A percentile compares a stretch with the other conserved stretches of the same genome.
phyloP scores from a whole-genome alignment of 2,888 invertebrate genomes.

The Cryptocephalus moraei region DNA sequence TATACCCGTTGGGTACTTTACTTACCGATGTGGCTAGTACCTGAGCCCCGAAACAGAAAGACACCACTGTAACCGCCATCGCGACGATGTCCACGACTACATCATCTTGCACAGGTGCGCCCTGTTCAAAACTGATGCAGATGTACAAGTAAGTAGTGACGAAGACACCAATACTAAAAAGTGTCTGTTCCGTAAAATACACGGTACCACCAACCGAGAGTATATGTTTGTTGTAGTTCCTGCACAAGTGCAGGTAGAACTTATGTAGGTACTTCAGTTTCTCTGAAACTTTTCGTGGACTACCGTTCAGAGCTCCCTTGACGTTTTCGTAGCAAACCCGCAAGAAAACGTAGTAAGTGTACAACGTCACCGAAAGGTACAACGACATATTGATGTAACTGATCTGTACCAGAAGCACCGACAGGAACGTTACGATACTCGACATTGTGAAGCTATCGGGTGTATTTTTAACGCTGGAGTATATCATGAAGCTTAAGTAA shows the following conservation, averaged over 20 bases:
- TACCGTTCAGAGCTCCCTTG: too few species aligned
- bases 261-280: constrained; percentile 1
- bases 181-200: background rate
- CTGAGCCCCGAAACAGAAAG: background rate
- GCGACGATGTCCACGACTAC: background rate
- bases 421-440: too few species aligned
- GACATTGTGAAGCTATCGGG: too few species aligned
- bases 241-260: constrained; percentile 1
- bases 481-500: too few species aligned
- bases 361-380: too few species aligned
- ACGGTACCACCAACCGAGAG: constrained; percentile 3
- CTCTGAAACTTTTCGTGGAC: background rate
- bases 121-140: background rate
- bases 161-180: background rate
- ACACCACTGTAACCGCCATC: background rate
- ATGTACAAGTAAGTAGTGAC: constrained; percentile 2
- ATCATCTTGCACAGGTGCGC: background rate
- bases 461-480: too few species aligned
- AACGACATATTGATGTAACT: too few species aligned
- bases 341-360: too few species aligned
- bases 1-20: background rate
- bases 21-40: constrained; percentile 2
- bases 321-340: too few species aligned
- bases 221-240: constrained; percentile 4
- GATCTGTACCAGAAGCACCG: too few species aligned